These are phyloP conservation scores for Drosophila ezoana DNA, from an alignment of 2,888 invertebrate genomes.

Conservation along the genomic window DNA sequence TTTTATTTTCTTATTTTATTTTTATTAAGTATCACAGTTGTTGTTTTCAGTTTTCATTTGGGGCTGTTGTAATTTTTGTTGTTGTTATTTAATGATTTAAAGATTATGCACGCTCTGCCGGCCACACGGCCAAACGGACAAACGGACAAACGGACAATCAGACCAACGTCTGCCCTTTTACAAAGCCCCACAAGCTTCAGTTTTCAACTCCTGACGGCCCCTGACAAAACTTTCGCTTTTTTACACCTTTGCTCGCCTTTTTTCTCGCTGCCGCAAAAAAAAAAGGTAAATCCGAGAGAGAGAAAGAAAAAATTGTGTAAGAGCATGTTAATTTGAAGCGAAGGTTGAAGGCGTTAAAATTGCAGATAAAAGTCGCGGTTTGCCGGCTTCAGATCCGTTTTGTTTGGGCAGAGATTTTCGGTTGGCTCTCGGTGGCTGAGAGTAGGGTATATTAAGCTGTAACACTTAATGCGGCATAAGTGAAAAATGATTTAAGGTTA, in stretches of 20 bases:
- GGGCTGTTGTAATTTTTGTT: slow-evolving; percentile 50
- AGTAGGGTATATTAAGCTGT: slow-evolving; percentile 6
- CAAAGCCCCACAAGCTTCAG: slow-evolving; percentile 18
- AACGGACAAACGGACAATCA: slow-evolving; percentile 9
- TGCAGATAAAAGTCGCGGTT: slow-evolving; percentile 65
- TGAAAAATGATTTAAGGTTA: slow-evolving; percentile 10
- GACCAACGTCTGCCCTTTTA: slow-evolving; percentile 50
- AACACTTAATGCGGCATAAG: slow-evolving; percentile 5
- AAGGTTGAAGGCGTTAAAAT: slow-evolving; percentile 68
- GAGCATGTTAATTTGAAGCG: slow-evolving; percentile 71
- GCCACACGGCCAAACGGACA: slow-evolving; percentile 27
- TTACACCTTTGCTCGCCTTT: slow-evolving; percentile 64
- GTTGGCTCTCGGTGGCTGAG: not conserved
- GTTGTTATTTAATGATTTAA: slow-evolving; percentile 78
- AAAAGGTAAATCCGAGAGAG: slow-evolving; percentile 23
- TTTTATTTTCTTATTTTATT: slow-evolving; percentile 36
- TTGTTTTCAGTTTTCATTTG: slow-evolving; percentile 58
- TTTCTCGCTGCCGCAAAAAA: slow-evolving; percentile 11
- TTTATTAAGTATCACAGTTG: slow-evolving; percentile 42
- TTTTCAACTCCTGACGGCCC: slow-evolving; percentile 44
- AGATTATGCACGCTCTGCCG: slow-evolving; percentile 75
- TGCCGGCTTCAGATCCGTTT: slow-evolving; percentile 30
- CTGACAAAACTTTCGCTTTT: slow-evolving; percentile 73
- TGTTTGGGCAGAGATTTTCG: slow-evolving; percentile 6
- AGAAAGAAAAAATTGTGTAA: slow-evolving; percentile 60